A percentile compares a stretch with the other conserved stretches of the same genome.
Evolutionary conservation across 2,113 vertebrate species (phyloP).

Genomic region (Salvelinus fontinalis): DNA sequence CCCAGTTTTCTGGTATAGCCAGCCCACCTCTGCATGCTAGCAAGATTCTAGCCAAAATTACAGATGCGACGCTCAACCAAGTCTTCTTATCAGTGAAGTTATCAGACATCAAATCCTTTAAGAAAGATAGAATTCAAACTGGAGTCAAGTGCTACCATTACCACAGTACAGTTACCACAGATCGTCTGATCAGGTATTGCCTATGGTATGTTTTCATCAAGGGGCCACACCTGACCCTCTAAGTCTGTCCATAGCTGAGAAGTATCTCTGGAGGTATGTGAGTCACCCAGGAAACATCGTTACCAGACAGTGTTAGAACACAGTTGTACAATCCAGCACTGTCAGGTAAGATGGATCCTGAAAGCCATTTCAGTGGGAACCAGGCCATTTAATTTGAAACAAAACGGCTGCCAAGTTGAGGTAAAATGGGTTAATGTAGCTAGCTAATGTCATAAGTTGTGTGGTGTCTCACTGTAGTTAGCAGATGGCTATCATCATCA

Average conservation of each 20-base stretch:
- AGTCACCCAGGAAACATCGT: slow-evolving; percentile 97
- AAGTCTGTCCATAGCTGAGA: background rate
- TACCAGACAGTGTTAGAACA: slow-evolving; percentile 99
- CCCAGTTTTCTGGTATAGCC: too few species aligned
- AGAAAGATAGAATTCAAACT: too few species aligned
- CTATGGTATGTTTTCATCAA: background rate
- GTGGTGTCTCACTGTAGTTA: background rate
- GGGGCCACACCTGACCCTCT: background rate
- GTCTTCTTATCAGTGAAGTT: too few species aligned
- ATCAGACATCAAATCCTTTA: too few species aligned
- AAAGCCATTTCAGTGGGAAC: slow-evolving; percentile 68
- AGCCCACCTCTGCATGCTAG: too few species aligned
- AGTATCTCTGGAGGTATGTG: slow-evolving; percentile 32
- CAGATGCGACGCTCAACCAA: too few species aligned
- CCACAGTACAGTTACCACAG: background rate
- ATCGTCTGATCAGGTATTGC: too few species aligned
- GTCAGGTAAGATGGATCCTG: slow-evolving; percentile 98
- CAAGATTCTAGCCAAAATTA: too few species aligned
- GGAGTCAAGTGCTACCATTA: background rate
- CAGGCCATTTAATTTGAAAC: background rate
- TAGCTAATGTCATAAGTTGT: background rate
- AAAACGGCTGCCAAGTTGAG: background rate
- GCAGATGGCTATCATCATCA: slow-evolving; percentile 91
- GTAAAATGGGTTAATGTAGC: background rate
- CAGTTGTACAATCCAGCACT: slow-evolving; percentile 94